Conservation (phyloP, 2,113 vertebrate genomes). For the Actenoides hombroni region DNA sequence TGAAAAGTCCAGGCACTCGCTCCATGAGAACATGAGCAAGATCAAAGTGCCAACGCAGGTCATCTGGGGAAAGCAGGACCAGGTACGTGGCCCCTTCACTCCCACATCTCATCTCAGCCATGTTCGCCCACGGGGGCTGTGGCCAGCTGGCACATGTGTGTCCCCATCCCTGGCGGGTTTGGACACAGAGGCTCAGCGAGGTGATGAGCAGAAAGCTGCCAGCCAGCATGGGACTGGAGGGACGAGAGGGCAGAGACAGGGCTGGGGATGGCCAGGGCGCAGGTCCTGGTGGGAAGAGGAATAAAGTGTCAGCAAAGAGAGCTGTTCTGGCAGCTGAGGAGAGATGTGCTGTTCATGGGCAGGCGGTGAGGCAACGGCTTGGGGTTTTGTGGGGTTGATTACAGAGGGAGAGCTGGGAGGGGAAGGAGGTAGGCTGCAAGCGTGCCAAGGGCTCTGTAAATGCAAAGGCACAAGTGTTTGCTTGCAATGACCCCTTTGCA, state of each 20-base stretch:
- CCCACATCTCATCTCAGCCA: neutral
- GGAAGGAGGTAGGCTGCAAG: neutral
- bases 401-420: neutral
- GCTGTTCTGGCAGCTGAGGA: conserved; percentile 8
- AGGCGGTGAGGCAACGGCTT: neutral
- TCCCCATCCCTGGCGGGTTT: neutral
- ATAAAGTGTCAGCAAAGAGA: neutral
- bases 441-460: neutral
- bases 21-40: conserved; percentile 86
- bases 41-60: conserved; percentile 86
- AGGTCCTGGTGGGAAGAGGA: neutral
- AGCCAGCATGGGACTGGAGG: neutral
- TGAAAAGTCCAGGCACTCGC: conserved; percentile 82
- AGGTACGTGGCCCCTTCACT: conserved; percentile 72
- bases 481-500: neutral
- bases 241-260: neutral
- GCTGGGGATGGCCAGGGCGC: neutral
- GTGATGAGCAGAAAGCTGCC: neutral
- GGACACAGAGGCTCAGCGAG: neutral
- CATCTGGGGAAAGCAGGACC: conserved; percentile 94
- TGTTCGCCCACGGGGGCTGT: fast-evolving
- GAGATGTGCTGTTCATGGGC: neutral
- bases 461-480: neutral
- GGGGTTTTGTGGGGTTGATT: neutral
- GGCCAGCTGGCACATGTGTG: fast-evolving